A percentile compares a stretch with the other conserved stretches of the same genome.
Evolutionary conservation across 2,113 vertebrate species (phyloP).

Genomic region (Mus musculus): DNA sequence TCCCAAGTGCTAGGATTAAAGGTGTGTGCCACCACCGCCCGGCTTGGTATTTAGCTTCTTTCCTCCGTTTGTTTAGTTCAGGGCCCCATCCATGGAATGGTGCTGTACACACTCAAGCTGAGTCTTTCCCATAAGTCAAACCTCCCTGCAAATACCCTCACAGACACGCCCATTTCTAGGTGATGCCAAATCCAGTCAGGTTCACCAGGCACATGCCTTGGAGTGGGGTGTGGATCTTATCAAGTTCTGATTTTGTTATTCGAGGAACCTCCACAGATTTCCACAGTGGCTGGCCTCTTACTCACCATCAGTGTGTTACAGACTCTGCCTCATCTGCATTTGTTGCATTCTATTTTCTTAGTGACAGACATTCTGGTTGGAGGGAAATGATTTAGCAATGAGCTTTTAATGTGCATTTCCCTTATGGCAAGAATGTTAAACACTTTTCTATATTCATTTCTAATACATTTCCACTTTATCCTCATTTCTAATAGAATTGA

Average conservation of each 20-base stretch:
- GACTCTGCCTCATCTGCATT: not conserved
- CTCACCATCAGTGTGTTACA: not conserved
- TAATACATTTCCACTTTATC: not conserved
- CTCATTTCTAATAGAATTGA: not conserved
- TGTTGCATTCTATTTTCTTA: not conserved
- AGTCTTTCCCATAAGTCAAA: not conserved
- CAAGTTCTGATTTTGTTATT: not conserved
- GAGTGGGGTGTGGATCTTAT: not conserved
- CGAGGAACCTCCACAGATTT: not conserved
- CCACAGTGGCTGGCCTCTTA: not conserved
- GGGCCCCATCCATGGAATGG: not conserved
- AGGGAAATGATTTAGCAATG: not conserved
- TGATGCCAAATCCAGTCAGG: not conserved
- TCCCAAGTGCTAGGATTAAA: too few relatives aligned
- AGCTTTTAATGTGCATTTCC: not conserved
- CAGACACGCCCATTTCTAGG: not conserved
- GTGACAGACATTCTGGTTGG: not conserved
- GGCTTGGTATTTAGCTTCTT: too few relatives aligned
- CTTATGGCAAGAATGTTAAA: not conserved
- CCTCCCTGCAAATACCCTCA: not conserved
- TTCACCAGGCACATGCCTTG: not conserved
- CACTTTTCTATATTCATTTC: not conserved
- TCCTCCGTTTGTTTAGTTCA: not conserved
- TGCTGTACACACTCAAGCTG: not conserved
- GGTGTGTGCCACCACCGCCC: too few relatives aligned